A percentile compares a stretch with the other conserved stretches of the same genome.
Conservation (phyloP, 2,113 vertebrate species). For the Poeciliopsis turrubarensis region DNA sequence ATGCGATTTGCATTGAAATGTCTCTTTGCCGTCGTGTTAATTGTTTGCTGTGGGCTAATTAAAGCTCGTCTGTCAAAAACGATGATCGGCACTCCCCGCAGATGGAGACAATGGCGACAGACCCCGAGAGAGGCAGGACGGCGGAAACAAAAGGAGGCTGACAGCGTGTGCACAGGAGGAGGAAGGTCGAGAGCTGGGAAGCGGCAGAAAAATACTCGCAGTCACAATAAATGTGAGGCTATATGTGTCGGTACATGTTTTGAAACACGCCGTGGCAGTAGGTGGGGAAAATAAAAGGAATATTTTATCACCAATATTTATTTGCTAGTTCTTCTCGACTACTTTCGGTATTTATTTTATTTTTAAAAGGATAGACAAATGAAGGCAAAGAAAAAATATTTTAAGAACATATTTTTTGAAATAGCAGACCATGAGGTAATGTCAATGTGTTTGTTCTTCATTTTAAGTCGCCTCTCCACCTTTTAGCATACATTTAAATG, state of each 20-base stretch:
- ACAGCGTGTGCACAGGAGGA: slow-evolving; percentile 2
- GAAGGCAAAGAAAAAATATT: neutral
- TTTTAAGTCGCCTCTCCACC: too few relatives aligned
- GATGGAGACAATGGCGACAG: slow-evolving; percentile 50
- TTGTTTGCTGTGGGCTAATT: slow-evolving; percentile 81
- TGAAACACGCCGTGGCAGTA: neutral
- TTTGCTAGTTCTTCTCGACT: neutral
- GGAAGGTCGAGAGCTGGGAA: neutral
- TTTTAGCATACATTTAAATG: too few relatives aligned
- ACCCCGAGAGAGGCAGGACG: slow-evolving; percentile 36
- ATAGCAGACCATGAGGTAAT: too few relatives aligned
- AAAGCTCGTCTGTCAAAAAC: slow-evolving; percentile 70
- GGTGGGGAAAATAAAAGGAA: neutral
- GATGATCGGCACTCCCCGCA: slow-evolving; percentile 58
- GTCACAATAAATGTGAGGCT: neutral
- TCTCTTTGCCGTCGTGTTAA: slow-evolving; percentile 69
- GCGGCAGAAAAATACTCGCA: neutral
- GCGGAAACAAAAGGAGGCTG: slow-evolving; percentile 42
- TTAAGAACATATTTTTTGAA: too few relatives aligned
- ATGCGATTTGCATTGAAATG: slow-evolving; percentile 77
- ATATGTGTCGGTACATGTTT: neutral
- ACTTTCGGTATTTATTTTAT: neutral
- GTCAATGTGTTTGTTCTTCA: too few relatives aligned
- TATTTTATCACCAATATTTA: neutral
- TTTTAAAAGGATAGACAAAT: neutral